Evolutionary conservation across 2,797 vertebrate genomes (phyloP), one percentile per base, ranked within the genome.

Genomic region (Muscicapa comitata): DNA sequence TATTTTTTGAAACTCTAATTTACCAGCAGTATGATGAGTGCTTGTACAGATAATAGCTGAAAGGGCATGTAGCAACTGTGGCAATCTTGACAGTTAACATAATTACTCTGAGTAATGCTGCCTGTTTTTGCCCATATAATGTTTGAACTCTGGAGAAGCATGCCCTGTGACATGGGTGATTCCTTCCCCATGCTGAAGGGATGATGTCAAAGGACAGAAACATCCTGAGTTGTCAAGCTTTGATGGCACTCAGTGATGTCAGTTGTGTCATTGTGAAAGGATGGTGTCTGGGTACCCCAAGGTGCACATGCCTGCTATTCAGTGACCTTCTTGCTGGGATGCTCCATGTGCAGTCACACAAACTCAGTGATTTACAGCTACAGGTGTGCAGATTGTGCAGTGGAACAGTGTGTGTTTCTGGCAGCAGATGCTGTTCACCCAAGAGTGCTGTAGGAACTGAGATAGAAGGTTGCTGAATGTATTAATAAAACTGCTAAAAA

Each of bases 401-500:
- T 23, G 50, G 37, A 88, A 51, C 68, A 76, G 18, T 50, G 51
- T 1, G 7, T 2, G 3, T 47, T 86, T 80, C 75, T 48, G 53
- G 53, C 35, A 86, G 65, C 72, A 91, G 72, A 57, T 86, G 72
- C 40, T 94, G n/a, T 65, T 86, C 68, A 77, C 68, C 35, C 82
- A 57, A 11, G 79, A 74, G 75, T 74, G 68, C 79, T 90, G 61
- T 61, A 83, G 88, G 61, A 94, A 88, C 76, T 65, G 65, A 80
- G 72, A 67, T 25, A 40, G 7, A 68, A 61, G 62, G 65, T 80
- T 86, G 31, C 59, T 87, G 61, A 83, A 83, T 77, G 5, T 50
- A 61, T 83, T 77, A 80, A 88, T 86, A 70, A 71, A 86, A 40
- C 61, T 92, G n/a, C 86, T 86, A 72, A 88, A 89, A 92, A 38